phyloP scores from a whole-genome alignment of 2,113 vertebrate species.

The Pelvicachromis taeniatus region DNA sequence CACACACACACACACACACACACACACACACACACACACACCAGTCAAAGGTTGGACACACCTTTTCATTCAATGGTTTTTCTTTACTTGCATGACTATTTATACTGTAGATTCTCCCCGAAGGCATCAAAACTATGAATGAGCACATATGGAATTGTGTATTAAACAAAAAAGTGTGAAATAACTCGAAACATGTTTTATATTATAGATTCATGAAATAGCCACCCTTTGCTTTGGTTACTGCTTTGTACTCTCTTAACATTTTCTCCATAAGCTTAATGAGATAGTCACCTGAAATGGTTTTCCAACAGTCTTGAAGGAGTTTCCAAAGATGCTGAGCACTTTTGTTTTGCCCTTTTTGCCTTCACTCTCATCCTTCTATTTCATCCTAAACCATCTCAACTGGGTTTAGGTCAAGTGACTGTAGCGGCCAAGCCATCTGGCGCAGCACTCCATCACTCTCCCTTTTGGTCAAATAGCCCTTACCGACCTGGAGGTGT shows the following conservation, averaged over 20 bases:
- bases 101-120: background rate
- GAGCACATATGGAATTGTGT: accelerated
- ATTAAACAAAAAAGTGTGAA: background rate
- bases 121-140: background rate
- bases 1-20: no score
- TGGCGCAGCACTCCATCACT: background rate
- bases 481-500: accelerated
- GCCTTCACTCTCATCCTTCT: background rate
- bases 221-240: background rate
- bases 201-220: background rate
- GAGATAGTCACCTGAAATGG: accelerated
- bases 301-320: background rate
- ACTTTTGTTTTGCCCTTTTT: background rate
- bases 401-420: background rate
- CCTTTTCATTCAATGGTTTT: background rate
- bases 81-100: background rate
- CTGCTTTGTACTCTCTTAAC: background rate
- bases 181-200: background rate
- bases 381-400: accelerated
- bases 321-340: background rate
- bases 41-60: background rate
- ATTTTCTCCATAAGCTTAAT: background rate
- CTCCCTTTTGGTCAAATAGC: background rate
- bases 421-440: background rate
- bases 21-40: background rate